phyloP scores from a whole-genome alignment of 2,888 invertebrate genomes.

The Nomada goodeniana region DNA sequence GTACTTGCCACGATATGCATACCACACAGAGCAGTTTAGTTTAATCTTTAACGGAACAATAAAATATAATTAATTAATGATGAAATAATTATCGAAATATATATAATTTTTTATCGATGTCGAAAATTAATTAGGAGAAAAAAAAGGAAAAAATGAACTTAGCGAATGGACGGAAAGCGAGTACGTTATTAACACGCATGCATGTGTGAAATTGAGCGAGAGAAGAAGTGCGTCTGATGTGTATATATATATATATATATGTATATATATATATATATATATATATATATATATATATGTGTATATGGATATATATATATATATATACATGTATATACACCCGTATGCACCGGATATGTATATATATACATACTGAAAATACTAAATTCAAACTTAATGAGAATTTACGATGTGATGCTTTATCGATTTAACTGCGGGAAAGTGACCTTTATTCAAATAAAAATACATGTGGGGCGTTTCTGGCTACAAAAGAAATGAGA shows the following conservation, averaged over 20 bases:
- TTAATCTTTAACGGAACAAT: conserved; percentile 78
- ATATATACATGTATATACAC: neutral
- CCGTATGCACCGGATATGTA: neutral
- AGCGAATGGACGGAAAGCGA: conserved; percentile 55
- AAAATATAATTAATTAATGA: conserved; percentile 75
- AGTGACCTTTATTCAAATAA: conserved; percentile 79
- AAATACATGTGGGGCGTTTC: conserved; percentile 73
- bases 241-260: conserved; percentile 40
- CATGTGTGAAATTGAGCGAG: conserved; percentile 49
- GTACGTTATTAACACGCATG: conserved; percentile 56
- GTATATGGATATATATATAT: neutral
- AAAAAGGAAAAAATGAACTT: conserved; percentile 50
- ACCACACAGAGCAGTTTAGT: conserved; percentile 75
- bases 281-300: conserved; percentile 15
- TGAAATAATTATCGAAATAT: conserved; percentile 75
- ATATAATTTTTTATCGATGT: conserved; percentile 76
- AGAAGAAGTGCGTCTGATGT: conserved; percentile 54
- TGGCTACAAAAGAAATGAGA: conserved; percentile 60
- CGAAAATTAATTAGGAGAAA: conserved; percentile 70
- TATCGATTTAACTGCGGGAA: conserved; percentile 79
- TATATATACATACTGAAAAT: conserved; percentile 53
- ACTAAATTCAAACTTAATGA: conserved; percentile 71
- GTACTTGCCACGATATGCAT: conserved; percentile 63
- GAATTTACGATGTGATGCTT: conserved; percentile 78
- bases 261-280: neutral